A percentile compares a stretch with the other conserved stretches of the same genome.
These are phyloP conservation scores for Clostera curtula DNA, from an alignment of 2,888 invertebrate genomes.

Conservation along the genomic window DNA sequence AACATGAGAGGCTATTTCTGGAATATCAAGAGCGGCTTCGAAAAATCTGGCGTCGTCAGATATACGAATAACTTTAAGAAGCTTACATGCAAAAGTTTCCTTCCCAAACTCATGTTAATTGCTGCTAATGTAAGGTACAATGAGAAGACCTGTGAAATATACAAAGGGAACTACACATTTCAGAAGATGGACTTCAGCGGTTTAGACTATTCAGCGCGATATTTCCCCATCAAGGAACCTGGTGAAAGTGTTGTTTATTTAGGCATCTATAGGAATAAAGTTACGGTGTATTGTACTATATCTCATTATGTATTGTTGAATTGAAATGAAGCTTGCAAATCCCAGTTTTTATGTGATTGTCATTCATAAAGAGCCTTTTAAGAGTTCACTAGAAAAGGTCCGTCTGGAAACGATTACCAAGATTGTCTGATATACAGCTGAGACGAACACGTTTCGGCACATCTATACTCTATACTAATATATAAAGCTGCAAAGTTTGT, in stretches of 20 bases:
- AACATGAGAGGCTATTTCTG: slow-evolving; percentile 21
- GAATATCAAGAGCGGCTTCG: slow-evolving; percentile 21
- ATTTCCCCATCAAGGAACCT: slow-evolving; percentile 25
- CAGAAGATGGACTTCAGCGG: slow-evolving; percentile 22
- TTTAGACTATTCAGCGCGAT: slow-evolving; percentile 22
- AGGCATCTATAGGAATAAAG: slow-evolving; percentile 16
- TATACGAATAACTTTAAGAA: slow-evolving; percentile 20
- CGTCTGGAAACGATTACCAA: too few species aligned
- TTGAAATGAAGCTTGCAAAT: too few species aligned
- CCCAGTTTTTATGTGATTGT: too few species aligned
- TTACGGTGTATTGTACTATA: slow-evolving; percentile 18
- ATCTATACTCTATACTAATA: too few species aligned
- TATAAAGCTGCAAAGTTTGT: too few species aligned
- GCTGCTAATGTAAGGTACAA: slow-evolving; percentile 22
- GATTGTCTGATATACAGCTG: too few species aligned
- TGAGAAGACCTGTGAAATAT: slow-evolving; percentile 22
- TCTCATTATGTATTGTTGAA: slow-evolving; percentile 13
- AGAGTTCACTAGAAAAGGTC: too few species aligned
- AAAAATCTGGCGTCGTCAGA: slow-evolving; percentile 13
- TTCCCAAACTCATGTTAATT: slow-evolving; percentile 19
- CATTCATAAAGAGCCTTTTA: too few species aligned
- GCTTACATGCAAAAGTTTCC: slow-evolving; percentile 25
- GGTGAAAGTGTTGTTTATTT: slow-evolving; percentile 23
- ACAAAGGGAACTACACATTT: slow-evolving; percentile 25
- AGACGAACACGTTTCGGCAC: too few species aligned